These are phyloP conservation scores for Shinisaurus crocodilurus DNA, from an alignment of 2,113 vertebrate genomes.

Conservation along the genomic window DNA sequence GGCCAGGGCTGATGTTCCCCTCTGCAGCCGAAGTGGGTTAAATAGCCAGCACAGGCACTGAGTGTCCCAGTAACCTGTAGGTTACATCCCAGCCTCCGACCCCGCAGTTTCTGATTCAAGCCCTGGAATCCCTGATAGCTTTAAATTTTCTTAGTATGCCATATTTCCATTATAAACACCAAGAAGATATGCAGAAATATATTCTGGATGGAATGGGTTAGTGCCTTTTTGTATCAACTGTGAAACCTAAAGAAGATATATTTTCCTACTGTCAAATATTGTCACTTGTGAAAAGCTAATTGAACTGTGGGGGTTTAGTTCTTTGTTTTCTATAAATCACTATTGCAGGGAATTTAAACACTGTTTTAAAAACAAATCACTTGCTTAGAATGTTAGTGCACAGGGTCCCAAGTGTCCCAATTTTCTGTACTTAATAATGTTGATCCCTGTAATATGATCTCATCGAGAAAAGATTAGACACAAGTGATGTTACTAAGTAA, in stretches of 20 bases:
- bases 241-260: conserved; percentile 52
- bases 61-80: too few relatives aligned
- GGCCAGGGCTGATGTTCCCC: neutral
- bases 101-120: neutral
- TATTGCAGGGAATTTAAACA: conserved; percentile 42
- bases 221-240: conserved; percentile 62
- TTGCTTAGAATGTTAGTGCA: conserved; percentile 34
- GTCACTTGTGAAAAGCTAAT: conserved; percentile 28
- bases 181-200: conserved; percentile 37
- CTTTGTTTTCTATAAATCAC: conserved; percentile 30
- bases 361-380: neutral
- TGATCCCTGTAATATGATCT: conserved; percentile 47
- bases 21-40: neutral
- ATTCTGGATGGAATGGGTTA: conserved; percentile 43
- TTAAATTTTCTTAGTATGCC: conserved; percentile 2
- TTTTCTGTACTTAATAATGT: conserved; percentile 48
- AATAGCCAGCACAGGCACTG: neutral
- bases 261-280: conserved; percentile 49
- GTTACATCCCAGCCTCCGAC: neutral
- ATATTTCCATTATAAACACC: conserved; percentile 34
- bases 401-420: conserved; percentile 4
- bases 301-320: conserved; percentile 22
- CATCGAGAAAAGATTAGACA: conserved; percentile 41
- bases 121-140: neutral
- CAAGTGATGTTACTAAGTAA: neutral